Percentiles rank a stretch among this genome's conserved stretches.
Evolutionary conservation across 2,888 invertebrate genomes (phyloP).

Genomic region (Tenthredo notha): DNA sequence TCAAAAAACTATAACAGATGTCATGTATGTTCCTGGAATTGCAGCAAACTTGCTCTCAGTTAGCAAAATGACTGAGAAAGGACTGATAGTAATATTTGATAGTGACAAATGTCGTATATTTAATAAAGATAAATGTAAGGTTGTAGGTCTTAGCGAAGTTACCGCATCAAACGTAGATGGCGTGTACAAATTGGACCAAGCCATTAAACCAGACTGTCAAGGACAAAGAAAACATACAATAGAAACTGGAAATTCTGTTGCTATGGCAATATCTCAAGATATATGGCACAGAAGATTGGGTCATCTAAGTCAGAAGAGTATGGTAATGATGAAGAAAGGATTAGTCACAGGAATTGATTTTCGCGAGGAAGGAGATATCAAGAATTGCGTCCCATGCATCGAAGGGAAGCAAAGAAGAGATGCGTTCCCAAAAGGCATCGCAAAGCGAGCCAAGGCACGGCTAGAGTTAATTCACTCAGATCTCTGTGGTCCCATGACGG

Average conservation of each 20-base stretch:
- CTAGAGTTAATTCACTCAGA: constrained; percentile 72
- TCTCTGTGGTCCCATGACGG: constrained; percentile 73
- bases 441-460: constrained; percentile 58
- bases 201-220: not conserved
- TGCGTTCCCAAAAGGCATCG: constrained; percentile 58
- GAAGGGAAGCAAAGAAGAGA: constrained; percentile 63
- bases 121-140: not conserved
- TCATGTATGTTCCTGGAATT: constrained; percentile 8
- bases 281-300: too few relatives aligned
- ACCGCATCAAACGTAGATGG: constrained; percentile 6
- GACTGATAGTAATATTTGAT: not conserved
- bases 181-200: not conserved
- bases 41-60: not conserved
- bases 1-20: constrained; percentile 16
- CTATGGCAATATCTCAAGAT: not conserved
- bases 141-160: not conserved
- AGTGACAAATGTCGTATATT: not conserved
- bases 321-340: constrained; percentile 54
- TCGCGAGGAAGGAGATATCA: not conserved
- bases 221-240: not conserved
- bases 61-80: constrained; percentile 25
- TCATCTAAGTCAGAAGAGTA: too few relatives aligned
- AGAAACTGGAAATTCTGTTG: too few relatives aligned
- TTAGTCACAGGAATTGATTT: constrained; percentile 41
- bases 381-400: constrained; percentile 59